Percentiles rank a stretch among this genome's conserved stretches.
Evolutionary conservation across 2,888 invertebrate genomes (phyloP).

Genomic region (Ectobius pallidus): DNA sequence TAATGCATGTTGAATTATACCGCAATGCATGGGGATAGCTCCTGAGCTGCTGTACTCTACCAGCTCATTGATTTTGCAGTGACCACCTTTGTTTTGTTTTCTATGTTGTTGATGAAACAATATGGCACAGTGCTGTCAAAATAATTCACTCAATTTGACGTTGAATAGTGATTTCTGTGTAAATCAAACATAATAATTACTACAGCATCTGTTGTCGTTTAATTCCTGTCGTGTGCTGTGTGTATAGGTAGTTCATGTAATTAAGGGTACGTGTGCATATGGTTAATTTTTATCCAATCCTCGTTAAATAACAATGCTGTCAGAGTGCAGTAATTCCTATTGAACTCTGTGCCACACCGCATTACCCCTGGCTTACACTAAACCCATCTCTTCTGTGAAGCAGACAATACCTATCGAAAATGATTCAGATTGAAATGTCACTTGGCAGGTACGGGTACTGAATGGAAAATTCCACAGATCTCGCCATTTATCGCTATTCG

Average conservation of each 20-base stretch:
- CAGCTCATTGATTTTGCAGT: not conserved
- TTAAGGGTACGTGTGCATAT: not conserved
- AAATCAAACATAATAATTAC: not conserved
- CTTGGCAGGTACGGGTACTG: too few species aligned
- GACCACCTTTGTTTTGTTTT: not conserved
- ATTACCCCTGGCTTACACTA: too few species aligned
- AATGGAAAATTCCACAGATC: too few species aligned
- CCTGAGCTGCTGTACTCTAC: too few species aligned
- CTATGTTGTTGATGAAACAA: not conserved
- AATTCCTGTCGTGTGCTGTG: not conserved
- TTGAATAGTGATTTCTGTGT: not conserved
- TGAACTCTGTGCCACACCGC: not conserved
- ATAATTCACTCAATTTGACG: not conserved
- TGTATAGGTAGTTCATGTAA: not conserved
- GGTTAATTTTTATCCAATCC: not conserved
- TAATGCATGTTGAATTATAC: too few species aligned
- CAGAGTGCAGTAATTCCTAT: not conserved
- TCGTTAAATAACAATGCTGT: not conserved
- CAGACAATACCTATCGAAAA: too few species aligned
- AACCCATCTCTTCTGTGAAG: too few species aligned
- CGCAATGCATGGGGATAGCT: too few species aligned
- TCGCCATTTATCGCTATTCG: too few species aligned
- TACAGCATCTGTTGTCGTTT: not conserved
- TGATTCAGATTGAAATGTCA: too few species aligned
- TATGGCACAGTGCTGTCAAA: not conserved